Evolutionary conservation across 2,113 vertebrate species (phyloP).

Genomic region (Vanacampus margaritifer): DNA sequence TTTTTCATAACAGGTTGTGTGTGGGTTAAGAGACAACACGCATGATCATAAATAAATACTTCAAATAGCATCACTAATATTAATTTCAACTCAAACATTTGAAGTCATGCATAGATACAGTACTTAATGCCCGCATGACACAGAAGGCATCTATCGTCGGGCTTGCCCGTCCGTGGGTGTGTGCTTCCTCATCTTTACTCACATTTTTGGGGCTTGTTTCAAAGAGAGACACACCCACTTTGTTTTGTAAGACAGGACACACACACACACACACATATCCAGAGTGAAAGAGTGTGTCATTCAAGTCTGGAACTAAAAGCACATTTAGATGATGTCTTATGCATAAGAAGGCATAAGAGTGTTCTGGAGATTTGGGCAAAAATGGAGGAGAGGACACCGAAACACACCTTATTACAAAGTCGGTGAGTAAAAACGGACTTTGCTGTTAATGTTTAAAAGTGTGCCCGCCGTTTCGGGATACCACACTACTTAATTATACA

Average conservation of each 20-base stretch:
- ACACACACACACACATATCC: slow-evolving; percentile 7
- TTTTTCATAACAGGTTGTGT: no score
- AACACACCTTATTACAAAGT: background rate
- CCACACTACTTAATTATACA: background rate
- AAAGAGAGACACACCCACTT: slow-evolving; percentile 55
- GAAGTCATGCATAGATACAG: background rate
- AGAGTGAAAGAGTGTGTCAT: slow-evolving; percentile 14
- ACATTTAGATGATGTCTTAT: slow-evolving; percentile 2
- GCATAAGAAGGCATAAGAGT: background rate
- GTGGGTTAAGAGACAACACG: no score
- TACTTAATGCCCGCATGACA: slow-evolving; percentile 4
- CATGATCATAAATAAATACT: no score
- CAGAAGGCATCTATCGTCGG: slow-evolving; percentile 19
- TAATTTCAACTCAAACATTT: background rate
- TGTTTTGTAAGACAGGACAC: slow-evolving; percentile 42
- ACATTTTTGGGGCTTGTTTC: slow-evolving; percentile 38
- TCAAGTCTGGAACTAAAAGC: slow-evolving; percentile 17
- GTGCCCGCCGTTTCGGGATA: background rate
- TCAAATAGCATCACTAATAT: background rate
- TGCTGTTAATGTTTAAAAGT: background rate
- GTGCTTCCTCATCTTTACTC: slow-evolving; percentile 40
- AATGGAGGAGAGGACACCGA: background rate
- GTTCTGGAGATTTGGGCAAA: slow-evolving; percentile 5
- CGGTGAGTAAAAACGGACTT: slow-evolving; percentile 27
- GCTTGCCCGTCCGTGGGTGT: slow-evolving; percentile 42